Evolutionary conservation across 2,113 vertebrate species (phyloP).

Genomic region (Leucoraja erinaceus): DNA sequence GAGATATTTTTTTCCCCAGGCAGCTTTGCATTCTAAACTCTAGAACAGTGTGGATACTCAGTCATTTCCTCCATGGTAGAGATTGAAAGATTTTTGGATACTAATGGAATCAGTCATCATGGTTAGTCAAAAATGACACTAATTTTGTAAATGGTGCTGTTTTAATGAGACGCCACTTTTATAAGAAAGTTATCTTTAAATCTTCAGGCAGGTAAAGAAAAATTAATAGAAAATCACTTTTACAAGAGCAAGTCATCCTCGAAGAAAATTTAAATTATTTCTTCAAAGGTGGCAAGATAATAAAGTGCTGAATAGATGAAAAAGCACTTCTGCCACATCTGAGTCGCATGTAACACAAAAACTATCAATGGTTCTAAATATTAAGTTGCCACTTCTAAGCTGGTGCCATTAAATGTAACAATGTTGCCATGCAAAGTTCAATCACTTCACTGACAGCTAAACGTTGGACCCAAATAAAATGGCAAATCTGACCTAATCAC

Average conservation of each 20-base stretch:
- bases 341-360: neutral
- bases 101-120: neutral
- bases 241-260: neutral
- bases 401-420: conserved; percentile 28
- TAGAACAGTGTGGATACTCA: too few relatives aligned
- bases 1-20: too few relatives aligned
- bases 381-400: conserved; percentile 26
- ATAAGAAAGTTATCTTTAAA: neutral
- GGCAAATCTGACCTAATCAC: conserved; percentile 15
- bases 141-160: neutral
- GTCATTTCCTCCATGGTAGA: too few relatives aligned
- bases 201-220: neutral
- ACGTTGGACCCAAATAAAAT: conserved; percentile 16
- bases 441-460: conserved; percentile 17
- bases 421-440: conserved; percentile 26
- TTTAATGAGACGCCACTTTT: neutral
- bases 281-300: neutral
- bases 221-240: neutral
- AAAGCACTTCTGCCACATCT: neutral
- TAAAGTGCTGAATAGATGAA: neutral
- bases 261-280: neutral
- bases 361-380: too few relatives aligned
- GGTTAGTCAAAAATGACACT: neutral
- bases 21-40: too few relatives aligned
- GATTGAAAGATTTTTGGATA: too few relatives aligned